Evolutionary conservation across 2,888 invertebrate genomes (phyloP), one percentile per base, ranked within the genome.

Genomic region (Pediacus dermestoides): DNA sequence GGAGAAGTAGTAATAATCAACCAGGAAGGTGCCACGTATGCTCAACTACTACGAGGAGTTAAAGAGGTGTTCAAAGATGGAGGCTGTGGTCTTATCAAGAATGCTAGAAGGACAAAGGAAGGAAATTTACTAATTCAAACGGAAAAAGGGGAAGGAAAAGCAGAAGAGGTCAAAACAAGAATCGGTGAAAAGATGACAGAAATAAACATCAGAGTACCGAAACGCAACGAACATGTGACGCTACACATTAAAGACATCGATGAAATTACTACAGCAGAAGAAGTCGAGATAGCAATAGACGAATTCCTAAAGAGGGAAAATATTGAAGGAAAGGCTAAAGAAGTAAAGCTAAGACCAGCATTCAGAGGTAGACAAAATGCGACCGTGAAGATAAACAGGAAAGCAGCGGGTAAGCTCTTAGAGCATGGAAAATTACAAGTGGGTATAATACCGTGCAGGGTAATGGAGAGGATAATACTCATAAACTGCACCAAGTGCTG

Each of bases 401-500:
- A 18, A 18, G 21, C 6, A 7, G 21, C 21, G 6, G n/a, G n/a
- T 18, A 18, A 18, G n/a, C 21, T 18, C 6, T 7, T 18, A 18
- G n/a, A 18, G n/a, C 21, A 18, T 6, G 21, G 21, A 18, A 18
- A n/a, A 18, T 18, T 18, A 6, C 6, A 18, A 18, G n/a, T 18
- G 6, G 21, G 21, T n/a, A 7, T 6, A n/a, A n/a, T 18, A 7
- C 6, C 6, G 6, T 18, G 21, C n/a, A 6, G 21, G 6, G 21
- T 18, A 18, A 18, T 6, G 21, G 21, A 18, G n/a, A 18, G 21
- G n/a, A n/a, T 18, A 18, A 18, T 18, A n/a, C 21, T 25, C 3
- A 12, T 18, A 8, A 44, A 18, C 31, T 54, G 53, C 21, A 44
- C 32, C 16, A 42, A 37, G 11, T 54, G 48, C 25, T 40, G 39